These are phyloP conservation scores for Phragmatobia fuliginosa DNA, from an alignment of 2,888 invertebrate genomes.

Conservation along the genomic window DNA sequence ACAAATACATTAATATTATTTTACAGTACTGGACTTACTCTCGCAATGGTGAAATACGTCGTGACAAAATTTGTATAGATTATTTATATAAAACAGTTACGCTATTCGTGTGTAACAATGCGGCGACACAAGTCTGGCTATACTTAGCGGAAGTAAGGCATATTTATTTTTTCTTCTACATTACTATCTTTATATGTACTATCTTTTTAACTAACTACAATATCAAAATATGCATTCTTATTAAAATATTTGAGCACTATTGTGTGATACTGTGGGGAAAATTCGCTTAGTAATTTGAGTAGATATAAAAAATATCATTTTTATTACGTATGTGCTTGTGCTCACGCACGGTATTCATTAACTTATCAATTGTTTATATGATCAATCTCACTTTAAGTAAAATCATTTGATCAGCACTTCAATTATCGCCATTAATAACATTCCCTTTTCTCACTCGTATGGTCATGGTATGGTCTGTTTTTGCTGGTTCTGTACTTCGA, in stretches of 20 bases:
- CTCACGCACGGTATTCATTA: not conserved
- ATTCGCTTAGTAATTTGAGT: not conserved
- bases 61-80: constrained; percentile 96
- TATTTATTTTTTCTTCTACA: not conserved
- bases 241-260: not conserved
- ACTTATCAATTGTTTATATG: not conserved
- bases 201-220: too few species aligned
- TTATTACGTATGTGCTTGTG: not conserved
- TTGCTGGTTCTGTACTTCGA: too few species aligned
- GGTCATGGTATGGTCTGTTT: too few species aligned
- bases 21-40: constrained; percentile 97
- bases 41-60: constrained; percentile 94
- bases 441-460: too few species aligned
- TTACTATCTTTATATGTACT: too few species aligned
- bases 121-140: constrained; percentile 85
- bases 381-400: not conserved
- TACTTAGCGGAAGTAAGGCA: constrained; percentile 34
- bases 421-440: not conserved
- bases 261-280: not conserved
- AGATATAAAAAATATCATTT: not conserved
- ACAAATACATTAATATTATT: not conserved
- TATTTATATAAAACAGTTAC: constrained; percentile 93
- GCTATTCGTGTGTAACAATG: constrained; percentile 93
- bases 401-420: not conserved
- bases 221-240: not conserved